Evolutionary conservation across 2,113 vertebrate species (phyloP).

Genomic region (Mesitornis unicolor): DNA sequence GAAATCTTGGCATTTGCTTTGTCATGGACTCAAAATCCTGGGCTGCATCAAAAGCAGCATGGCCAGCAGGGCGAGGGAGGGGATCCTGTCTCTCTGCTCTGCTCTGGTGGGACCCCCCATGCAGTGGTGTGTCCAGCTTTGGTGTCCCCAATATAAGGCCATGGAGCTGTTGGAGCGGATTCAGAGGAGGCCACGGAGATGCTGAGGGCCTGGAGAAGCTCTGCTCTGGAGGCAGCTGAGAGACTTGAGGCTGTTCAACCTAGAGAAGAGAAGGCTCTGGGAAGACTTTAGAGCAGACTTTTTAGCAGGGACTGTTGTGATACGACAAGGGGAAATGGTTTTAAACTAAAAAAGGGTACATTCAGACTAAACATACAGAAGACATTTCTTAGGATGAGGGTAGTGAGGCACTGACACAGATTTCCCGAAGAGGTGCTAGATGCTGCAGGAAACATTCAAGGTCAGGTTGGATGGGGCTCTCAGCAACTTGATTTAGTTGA

Average conservation of each 20-base stretch:
- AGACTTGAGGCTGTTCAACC: background rate
- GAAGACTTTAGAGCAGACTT: background rate
- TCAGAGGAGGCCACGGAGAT: rapidly evolving
- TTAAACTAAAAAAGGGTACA: background rate
- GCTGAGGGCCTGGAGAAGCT: rapidly evolving
- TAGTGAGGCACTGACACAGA: rapidly evolving
- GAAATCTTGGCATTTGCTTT: rapidly evolving
- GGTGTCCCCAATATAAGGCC: rapidly evolving
- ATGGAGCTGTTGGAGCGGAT: rapidly evolving
- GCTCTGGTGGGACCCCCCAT: background rate
- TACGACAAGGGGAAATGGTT: background rate
- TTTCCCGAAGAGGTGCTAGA: background rate
- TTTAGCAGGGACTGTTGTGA: rapidly evolving
- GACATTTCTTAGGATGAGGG: rapidly evolving
- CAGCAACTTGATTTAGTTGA: rapidly evolving
- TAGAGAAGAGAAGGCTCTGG: background rate
- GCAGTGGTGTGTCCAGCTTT: background rate
- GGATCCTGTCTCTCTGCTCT: background rate
- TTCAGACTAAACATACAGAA: background rate
- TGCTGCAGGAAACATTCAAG: background rate
- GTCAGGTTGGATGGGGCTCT: rapidly evolving
- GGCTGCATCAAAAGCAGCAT: no score
- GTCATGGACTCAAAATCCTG: background rate
- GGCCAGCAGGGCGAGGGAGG: rapidly evolving
- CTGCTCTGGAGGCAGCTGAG: background rate